These are phyloP conservation scores for Poecilia picta DNA, from an alignment of 2,797 vertebrate species.

Conservation along the genomic window DNA sequence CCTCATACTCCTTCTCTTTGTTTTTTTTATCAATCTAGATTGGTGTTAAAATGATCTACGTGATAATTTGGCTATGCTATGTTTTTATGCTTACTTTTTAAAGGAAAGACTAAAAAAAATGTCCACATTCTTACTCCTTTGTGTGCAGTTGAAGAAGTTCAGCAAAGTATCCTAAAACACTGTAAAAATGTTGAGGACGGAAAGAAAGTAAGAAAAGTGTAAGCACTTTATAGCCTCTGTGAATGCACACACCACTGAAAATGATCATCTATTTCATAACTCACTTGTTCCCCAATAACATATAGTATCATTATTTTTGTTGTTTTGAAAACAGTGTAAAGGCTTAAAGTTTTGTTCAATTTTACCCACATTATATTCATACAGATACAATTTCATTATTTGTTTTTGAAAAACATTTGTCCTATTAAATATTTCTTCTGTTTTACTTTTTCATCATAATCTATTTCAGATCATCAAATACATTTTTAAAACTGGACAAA, in stretches of 20 bases:
- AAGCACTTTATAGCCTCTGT: not conserved
- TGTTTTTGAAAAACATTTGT: not conserved
- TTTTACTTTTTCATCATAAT: not conserved
- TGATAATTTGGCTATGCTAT: not conserved
- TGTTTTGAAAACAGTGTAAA: not conserved
- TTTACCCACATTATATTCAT: not conserved
- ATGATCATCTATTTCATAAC: not conserved
- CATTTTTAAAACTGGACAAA: not conserved
- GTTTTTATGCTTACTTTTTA: not conserved
- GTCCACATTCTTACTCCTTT: not conserved
- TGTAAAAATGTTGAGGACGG: not conserved
- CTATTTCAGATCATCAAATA: not conserved
- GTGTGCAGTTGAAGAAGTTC: not conserved
- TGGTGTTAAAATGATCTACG: not conserved
- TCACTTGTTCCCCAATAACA: not conserved
- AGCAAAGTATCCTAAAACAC: not conserved
- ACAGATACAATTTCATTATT: not conserved
- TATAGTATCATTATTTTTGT: not conserved
- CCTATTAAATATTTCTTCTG: not conserved
- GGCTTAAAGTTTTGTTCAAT: not conserved
- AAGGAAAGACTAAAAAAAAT: not conserved
- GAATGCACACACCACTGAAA: not conserved
- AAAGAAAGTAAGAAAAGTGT: not conserved
- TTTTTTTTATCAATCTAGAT: not conserved
- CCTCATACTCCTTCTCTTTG: not conserved